A percentile compares a stretch with the other conserved stretches of the same genome.
Evolutionary conservation across 2,888 invertebrate genomes (phyloP).

Genomic region (Sinopyrophorus schimmeli): DNA sequence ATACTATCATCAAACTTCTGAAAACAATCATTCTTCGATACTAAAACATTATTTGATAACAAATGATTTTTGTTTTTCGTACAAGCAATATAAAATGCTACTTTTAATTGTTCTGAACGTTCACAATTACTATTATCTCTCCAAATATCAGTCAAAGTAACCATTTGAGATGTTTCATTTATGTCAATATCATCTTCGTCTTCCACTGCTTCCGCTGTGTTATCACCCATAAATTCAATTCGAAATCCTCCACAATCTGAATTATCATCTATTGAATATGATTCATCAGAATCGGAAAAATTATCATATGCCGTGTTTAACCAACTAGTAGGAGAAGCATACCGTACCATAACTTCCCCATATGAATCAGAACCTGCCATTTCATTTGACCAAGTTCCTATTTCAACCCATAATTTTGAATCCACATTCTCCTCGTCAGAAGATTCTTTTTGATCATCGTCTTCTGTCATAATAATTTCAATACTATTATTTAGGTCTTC

Average conservation of each 20-base stretch:
- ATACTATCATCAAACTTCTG: constrained; percentile 26
- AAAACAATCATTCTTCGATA: constrained; percentile 42
- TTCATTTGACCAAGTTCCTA: constrained; percentile 91
- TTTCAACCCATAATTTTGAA: constrained; percentile 70
- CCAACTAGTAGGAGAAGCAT: constrained; percentile 62
- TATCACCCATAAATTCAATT: constrained; percentile 82
- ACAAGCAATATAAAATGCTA: constrained; percentile 55
- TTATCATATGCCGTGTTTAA: constrained; percentile 54
- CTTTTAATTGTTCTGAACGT: constrained; percentile 55
- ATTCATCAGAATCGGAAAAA: constrained; percentile 59
- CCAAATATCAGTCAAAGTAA: constrained; percentile 47
- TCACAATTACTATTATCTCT: constrained; percentile 47
- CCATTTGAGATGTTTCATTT: constrained; percentile 44
- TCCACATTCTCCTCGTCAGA: constrained; percentile 48
- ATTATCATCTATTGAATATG: constrained; percentile 56
- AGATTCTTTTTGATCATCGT: constrained; percentile 44
- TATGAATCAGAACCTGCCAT: constrained; percentile 67
- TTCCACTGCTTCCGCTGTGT: constrained; percentile 84
- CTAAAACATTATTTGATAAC: constrained; percentile 48
- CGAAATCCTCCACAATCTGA: constrained; percentile 65
- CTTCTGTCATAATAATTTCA: constrained; percentile 34
- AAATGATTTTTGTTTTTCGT: constrained; percentile 49
- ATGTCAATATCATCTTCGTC: constrained; percentile 58
- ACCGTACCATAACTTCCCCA: constrained; percentile 57
- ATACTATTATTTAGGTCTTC: constrained; percentile 24